Conservation (phyloP, 2,888 invertebrate genomes). For the Andricus quercusramuli region DNA sequence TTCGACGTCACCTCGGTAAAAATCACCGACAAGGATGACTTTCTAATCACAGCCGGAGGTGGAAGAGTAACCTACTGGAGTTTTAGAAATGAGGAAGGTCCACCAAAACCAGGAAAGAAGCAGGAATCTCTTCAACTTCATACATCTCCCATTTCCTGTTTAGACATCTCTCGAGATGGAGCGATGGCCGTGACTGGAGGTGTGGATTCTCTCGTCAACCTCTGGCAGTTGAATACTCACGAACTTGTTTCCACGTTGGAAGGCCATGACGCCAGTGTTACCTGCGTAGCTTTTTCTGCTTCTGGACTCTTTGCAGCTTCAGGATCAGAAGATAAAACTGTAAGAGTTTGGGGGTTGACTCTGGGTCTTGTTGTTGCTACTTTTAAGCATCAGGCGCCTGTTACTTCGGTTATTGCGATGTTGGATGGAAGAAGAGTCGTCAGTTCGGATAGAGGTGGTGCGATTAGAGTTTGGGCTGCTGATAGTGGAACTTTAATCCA, state of each 20-base stretch:
- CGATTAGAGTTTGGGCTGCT: conserved; percentile 90
- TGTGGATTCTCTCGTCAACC: conserved; percentile 84
- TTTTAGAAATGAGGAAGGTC: conserved; percentile 88
- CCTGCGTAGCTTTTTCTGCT: conserved; percentile 90
- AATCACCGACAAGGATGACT: conserved; percentile 90
- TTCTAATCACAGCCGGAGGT: conserved; percentile 89
- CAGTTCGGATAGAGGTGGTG: conserved; percentile 88
- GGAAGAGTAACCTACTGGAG: conserved; percentile 92
- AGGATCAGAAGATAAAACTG: conserved; percentile 87
- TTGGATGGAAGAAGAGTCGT: conserved; percentile 90
- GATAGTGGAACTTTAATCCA: conserved; percentile 89
- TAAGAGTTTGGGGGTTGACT: conserved; percentile 91
- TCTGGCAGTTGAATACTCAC: conserved; percentile 92
- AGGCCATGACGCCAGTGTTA: conserved; percentile 89
- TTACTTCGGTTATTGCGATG: conserved; percentile 87
- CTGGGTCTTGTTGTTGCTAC: conserved; percentile 87
- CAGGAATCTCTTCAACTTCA: conserved; percentile 79
- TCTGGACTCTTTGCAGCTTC: conserved; percentile 90
- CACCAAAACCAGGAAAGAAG: conserved; percentile 72
- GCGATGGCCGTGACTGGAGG: conserved; percentile 88
- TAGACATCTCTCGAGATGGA: conserved; percentile 91
- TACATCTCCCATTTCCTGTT: conserved; percentile 85
- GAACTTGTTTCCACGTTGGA: conserved; percentile 88
- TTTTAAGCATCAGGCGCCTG: conserved; percentile 88
- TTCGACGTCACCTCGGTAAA: conserved; percentile 77